Conservation (phyloP, 2,888 invertebrate species). For the Pharmacophagus antenor region DNA sequence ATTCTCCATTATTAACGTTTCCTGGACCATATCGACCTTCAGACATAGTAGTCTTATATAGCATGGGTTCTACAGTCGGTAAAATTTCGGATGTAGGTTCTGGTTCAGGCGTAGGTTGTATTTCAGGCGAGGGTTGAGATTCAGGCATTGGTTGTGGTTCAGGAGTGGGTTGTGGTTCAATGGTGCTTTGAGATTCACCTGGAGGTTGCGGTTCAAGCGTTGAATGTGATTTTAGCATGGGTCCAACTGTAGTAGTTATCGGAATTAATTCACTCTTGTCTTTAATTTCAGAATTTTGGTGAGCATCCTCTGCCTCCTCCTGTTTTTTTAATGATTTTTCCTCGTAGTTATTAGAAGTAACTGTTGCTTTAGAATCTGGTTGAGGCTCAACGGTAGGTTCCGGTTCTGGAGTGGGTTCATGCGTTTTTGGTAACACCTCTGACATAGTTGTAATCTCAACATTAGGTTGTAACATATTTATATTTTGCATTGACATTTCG, state of each 20-base stretch:
- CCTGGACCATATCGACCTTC: conserved; percentile 15
- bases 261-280: conserved; percentile 50
- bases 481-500: conserved; percentile 37
- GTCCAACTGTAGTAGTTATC: conserved; percentile 36
- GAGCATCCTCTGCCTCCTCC: conserved; percentile 38
- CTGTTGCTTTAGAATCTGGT: conserved; percentile 33
- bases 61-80: conserved; percentile 34
- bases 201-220: conserved; percentile 54
- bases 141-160: conserved; percentile 43
- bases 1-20: conserved; percentile 35
- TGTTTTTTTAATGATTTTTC: conserved; percentile 33
- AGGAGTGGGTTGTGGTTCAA: conserved; percentile 53
- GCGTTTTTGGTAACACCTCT: conserved; percentile 36
- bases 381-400: conserved; percentile 38
- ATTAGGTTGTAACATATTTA: conserved; percentile 40
- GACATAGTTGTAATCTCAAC: conserved; percentile 31
- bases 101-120: conserved; percentile 22
- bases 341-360: conserved; percentile 3
- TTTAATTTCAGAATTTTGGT: conserved; percentile 38
- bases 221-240: conserved; percentile 49
- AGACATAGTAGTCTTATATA: conserved; percentile 6
- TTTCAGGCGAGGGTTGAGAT: not conserved
- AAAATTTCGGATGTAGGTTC: conserved; percentile 15
- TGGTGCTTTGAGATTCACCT: not conserved
- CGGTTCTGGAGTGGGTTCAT: conserved; percentile 42